These are phyloP conservation scores for Notodonta ziczac DNA, from an alignment of 2,888 invertebrate species.

Conservation along the genomic window DNA sequence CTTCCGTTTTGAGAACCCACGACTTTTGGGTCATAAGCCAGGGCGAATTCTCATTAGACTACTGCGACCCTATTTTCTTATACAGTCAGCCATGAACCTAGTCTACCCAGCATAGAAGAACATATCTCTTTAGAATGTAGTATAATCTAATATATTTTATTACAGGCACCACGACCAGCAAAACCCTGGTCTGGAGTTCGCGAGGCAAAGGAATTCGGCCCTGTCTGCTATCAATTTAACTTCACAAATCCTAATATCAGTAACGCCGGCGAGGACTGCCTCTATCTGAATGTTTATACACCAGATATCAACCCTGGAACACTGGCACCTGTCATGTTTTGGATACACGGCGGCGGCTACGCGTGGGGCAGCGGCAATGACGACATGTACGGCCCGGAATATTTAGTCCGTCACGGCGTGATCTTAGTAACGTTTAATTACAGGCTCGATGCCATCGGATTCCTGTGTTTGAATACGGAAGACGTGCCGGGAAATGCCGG, in stretches of 20 bases:
- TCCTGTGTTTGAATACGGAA: slow-evolving; percentile 63
- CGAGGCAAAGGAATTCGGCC: slow-evolving; percentile 59
- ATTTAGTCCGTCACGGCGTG: slow-evolving; percentile 61
- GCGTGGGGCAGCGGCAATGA: slow-evolving; percentile 60
- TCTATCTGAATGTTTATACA: slow-evolving; percentile 72
- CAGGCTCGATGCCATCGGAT: slow-evolving; percentile 68
- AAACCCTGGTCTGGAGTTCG: slow-evolving; percentile 65
- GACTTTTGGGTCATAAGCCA: too few relatives aligned
- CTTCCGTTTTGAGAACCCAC: too few relatives aligned
- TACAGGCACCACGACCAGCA: slow-evolving; percentile 62
- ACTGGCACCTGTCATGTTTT: slow-evolving; percentile 66
- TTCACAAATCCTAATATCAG: slow-evolving; percentile 10
- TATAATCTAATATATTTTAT: slow-evolving; percentile 20
- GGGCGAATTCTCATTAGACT: too few relatives aligned
- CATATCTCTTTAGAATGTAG: not conserved
- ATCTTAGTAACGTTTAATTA: slow-evolving; percentile 73
- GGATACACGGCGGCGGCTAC: slow-evolving; percentile 69
- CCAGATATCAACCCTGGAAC: slow-evolving; percentile 50
- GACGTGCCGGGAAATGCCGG: slow-evolving; percentile 76
- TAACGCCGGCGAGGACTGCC: slow-evolving; percentile 63
- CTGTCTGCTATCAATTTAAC: slow-evolving; percentile 49
- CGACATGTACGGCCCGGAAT: slow-evolving; percentile 65
- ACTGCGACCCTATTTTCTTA: too few relatives aligned
- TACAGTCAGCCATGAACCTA: not conserved
- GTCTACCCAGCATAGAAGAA: not conserved